A percentile compares a stretch with the other conserved stretches of the same genome.
Conservation (phyloP, 2,113 vertebrate genomes). For the Gymnarchus niloticus region DNA sequence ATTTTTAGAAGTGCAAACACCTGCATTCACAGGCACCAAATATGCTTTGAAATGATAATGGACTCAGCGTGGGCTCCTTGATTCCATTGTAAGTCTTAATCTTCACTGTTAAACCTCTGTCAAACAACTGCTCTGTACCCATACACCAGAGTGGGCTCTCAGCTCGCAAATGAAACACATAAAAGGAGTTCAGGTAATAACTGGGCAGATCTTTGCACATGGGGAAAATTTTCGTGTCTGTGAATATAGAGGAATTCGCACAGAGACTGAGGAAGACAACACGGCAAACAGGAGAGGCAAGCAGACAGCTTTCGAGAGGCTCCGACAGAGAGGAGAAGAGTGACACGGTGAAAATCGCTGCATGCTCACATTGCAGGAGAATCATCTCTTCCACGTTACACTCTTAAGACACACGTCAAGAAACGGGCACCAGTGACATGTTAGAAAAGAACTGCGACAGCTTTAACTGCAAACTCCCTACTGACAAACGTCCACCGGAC, state of each 20-base stretch:
- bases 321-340: not conserved
- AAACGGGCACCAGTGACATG: not conserved
- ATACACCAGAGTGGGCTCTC: not conserved
- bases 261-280: not conserved
- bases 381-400: too few species aligned
- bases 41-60: conserved; percentile 61
- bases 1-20: conserved; percentile 51
- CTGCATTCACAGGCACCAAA: conserved; percentile 29
- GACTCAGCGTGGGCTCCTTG: conserved; percentile 25
- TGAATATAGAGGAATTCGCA: not conserved
- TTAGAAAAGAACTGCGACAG: not conserved
- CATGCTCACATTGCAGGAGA: not conserved
- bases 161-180: not conserved
- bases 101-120: conserved; percentile 21
- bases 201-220: not conserved
- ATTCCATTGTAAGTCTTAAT: conserved; percentile 8
- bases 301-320: not conserved
- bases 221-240: not conserved
- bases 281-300: not conserved
- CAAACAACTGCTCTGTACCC: not conserved
- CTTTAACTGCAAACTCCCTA: not conserved
- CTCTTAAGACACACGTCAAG: not conserved
- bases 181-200: not conserved
- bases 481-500: not conserved
- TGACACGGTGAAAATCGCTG: not conserved